Evolutionary conservation across 2,888 invertebrate genomes (phyloP), one percentile per base, ranked within the genome.

Genomic region (Xanthia togata): DNA sequence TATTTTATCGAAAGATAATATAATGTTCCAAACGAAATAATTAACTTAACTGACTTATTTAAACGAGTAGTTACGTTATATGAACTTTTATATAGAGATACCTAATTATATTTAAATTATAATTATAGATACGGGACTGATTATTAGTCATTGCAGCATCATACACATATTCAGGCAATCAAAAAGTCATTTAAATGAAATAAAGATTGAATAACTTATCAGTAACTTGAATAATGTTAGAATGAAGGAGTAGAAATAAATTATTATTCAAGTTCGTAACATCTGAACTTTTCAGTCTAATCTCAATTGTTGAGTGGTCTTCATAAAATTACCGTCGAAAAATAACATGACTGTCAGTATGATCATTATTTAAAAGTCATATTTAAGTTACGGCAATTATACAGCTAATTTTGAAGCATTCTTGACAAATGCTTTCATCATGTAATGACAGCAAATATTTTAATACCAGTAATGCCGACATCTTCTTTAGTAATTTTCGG

Each of bases 201-300:
- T n/a, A 41, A n/a, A 20, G 14, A 50, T 53, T 53, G 0, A 35
- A 35, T 12, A 50, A 31, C 17, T 65, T 70, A 71, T 14, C 75
- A 31, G 44, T 68, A 65, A 79, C 84, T 60, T 78, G 26, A 59
- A 60, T 50, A 74, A 35, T 60, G 67, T 53, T 50, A 3, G 38
- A 64, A 69, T 67, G 38, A 20, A 57, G 44, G 31, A 50, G 67
- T 79, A 20, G 11, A 72, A 64, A 35, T 59, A 23, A 53, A 47
- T 74, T 50, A 50, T 72, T 23, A 62, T 64, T 57, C 41, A 44
- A 69, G 53, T 65, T 59, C 65, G n/a, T 65, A 60, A 67, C 70
- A 59, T 74, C 73, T 82, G 41, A 70, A 68, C 74, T 62, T 70
- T 73, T 63, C 44, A 72, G 38, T 26, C n/a, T 20, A 17, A 76